Percentiles rank a stretch among this genome's conserved stretches.
Evolutionary conservation across 2,113 vertebrate species (phyloP).

Genomic region (Pogona vitticeps): DNA sequence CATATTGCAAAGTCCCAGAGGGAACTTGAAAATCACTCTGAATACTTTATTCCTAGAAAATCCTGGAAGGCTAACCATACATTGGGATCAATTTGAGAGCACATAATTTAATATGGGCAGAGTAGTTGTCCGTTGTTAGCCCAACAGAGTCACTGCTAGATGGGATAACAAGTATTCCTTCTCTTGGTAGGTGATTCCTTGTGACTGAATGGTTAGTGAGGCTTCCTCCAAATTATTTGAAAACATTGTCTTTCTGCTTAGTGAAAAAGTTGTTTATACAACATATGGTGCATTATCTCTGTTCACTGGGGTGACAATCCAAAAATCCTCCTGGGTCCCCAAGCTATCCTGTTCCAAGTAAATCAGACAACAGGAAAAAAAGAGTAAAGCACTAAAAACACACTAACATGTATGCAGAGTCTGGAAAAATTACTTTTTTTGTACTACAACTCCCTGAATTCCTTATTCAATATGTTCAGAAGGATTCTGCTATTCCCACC

Average conservation of each 20-base stretch:
- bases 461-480: too few relatives aligned
- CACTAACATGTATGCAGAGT: neutral
- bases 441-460: too few relatives aligned
- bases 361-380: neutral
- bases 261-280: neutral
- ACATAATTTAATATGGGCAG: too few relatives aligned
- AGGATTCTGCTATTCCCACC: too few relatives aligned
- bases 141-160: neutral
- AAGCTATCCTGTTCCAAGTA: neutral
- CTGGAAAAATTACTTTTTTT: too few relatives aligned
- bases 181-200: neutral
- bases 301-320: neutral
- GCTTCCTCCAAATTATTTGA: neutral
- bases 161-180: neutral
- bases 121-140: neutral
- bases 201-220: neutral
- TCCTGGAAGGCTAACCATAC: too few relatives aligned
- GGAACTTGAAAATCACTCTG: too few relatives aligned
- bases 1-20: too few relatives aligned
- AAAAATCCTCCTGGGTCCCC: neutral
- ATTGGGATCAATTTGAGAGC: too few relatives aligned
- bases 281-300: neutral
- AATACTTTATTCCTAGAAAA: too few relatives aligned
- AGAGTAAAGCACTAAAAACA: neutral
- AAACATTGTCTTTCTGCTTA: neutral